phyloP scores from a whole-genome alignment of 1,140 invertebrate genomes.

The Zaprionus inermis region DNA sequence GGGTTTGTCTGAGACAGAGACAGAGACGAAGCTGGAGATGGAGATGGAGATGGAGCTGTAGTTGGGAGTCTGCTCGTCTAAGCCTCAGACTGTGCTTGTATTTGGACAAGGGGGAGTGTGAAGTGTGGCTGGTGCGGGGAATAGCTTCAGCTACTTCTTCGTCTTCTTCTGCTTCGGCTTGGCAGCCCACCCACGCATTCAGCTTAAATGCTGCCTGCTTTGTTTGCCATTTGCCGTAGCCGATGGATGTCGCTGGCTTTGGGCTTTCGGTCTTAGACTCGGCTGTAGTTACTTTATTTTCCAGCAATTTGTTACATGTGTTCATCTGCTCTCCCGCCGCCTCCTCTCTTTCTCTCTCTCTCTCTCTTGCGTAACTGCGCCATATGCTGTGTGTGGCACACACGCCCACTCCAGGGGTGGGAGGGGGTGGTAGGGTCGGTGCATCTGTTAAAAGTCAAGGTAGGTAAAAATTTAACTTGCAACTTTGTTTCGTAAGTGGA shows the following conservation, averaged over 20 bases:
- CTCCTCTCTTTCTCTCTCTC: slow-evolving; percentile 16
- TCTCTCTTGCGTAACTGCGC: neutral
- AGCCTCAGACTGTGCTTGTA: neutral
- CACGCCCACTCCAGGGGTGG: neutral
- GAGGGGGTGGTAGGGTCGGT: neutral
- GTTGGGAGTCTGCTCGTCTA: no score
- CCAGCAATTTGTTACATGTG: slow-evolving; percentile 64
- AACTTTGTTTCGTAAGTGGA: slow-evolving; percentile 71
- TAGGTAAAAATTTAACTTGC: slow-evolving; percentile 69
- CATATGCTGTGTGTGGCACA: slow-evolving; percentile 31
- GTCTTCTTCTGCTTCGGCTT: neutral
- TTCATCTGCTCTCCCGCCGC: neutral
- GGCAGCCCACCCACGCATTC: slow-evolving; percentile 66
- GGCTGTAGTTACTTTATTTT: slow-evolving; percentile 61
- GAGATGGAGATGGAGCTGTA: neutral
- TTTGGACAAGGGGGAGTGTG: neutral
- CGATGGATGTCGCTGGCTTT: slow-evolving; percentile 40
- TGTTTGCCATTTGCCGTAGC: slow-evolving; percentile 56
- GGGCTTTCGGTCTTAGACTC: neutral
- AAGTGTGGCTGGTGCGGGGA: neutral
- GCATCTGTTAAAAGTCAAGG: slow-evolving; percentile 67
- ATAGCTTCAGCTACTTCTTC: neutral
- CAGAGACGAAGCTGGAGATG: neutral
- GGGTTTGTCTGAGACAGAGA: neutral
- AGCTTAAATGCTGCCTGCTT: slow-evolving; percentile 69